Evolutionary conservation across 1,140 invertebrate genomes (phyloP), one percentile per base, ranked within the genome.

Genomic region (Drosophila melanica): DNA sequence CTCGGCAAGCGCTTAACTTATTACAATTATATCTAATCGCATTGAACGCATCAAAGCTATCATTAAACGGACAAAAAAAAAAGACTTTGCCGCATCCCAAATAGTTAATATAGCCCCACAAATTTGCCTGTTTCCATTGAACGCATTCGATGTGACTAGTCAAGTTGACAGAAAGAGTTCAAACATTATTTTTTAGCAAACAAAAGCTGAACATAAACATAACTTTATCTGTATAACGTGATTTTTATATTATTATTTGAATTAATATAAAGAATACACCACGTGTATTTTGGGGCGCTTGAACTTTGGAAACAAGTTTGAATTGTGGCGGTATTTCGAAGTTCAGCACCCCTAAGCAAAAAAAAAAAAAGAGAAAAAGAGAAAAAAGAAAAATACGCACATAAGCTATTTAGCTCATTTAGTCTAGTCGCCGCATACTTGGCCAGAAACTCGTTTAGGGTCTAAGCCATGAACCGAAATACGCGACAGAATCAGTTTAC

Each of bases 381-480:
- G 23, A 18, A 14, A 54, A 4, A 37, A 45, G 35, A 18, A 27
- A 4, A n/a, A 20, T 6, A 45, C 11, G 4, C 6, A 18, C 50
- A 18, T 41, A 14, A 62, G 77, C 75, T 53, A 81, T 81, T 82
- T 51, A 16, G 14, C 27, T 51, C 33, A 35, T 35, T 35, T 35
- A 10, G 37, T 37, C 37, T 68, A 68, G 23, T 35, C 11, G 39
- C 12, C 11, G 11, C 33, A 35, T 35, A 53, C 23, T 42, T 33
- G 30, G 27, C 50, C 8, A 50, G 20, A 82, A 81, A 81, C 79
- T 65, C 45, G 79, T 82, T 81, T 78, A 55, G 62, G 71, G 53
- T 71, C 44, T 37, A 53, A 68, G 44, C 30, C 44, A 60, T 37
- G 9, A 30, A n/a, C 37, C 16, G 44, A 71, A 57, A 33, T 37